Base-by-base conservation (phyloP, 2,888 invertebrate species). In the Tetragnatha montana region DNA sequence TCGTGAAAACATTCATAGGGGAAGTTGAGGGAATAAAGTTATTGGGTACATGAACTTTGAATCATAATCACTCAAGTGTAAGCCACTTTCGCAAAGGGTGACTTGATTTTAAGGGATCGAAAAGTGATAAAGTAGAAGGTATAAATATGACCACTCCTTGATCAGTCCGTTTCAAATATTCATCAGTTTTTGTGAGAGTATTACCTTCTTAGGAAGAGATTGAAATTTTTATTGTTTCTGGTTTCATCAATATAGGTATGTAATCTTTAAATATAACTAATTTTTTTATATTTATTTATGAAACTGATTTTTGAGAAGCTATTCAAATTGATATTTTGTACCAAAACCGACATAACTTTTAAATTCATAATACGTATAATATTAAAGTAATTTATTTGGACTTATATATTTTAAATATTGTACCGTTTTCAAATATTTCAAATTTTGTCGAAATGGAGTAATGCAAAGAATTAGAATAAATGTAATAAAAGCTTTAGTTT, bases 41-140 rank as follows among this genome's bases (percentile, higher is more conserved):
- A 78, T 35, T 88, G 82, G 71, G 88, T 88, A 83, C 83, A 79
- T 35, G 88, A 83, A 68, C 88, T 83, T 14, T 49, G 7, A 14
- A 47, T 19, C 70, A 82, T 51, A 47, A 0, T 10, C 74, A 68
- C 69, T 74, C 68, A 73, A 79, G 83, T 88, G 79, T 88, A 69
- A 87, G 69, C 35, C 21, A n/a, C 47, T 74, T 74, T 86, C 73
- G 60, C 70, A 83, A 49, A 7, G 69, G 35, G 35, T n/a, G 51
- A 73, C 22, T 19, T 49, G 47, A 47, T n/a, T 50, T 74, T 60
- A 60, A 60, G 60, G 17, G 8, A 69, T 74, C 47, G 80, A 51
- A 50, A 50, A n/a, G 75, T 69, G 68, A 75, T 87, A 75, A 87
- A 87, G 19, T 49, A 0, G 47, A 35, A 14, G 22, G 50, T 87